Percentiles rank a stretch among this genome's conserved stretches.
phyloP scores from a whole-genome alignment of 2,797 vertebrate genomes.

The Threskiornis aethiopicus region DNA sequence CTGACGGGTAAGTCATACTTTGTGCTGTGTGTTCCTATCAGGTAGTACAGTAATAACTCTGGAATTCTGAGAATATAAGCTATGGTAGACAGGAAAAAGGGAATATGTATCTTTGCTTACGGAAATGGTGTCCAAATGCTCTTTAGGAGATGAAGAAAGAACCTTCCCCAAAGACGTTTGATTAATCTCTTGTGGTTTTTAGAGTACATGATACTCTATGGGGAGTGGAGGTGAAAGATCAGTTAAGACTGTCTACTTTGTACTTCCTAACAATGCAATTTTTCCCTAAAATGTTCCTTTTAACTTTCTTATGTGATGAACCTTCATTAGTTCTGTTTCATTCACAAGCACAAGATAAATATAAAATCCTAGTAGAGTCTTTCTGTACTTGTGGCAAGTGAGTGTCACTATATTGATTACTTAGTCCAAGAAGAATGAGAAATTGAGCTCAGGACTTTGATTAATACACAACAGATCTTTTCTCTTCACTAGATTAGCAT shows the following conservation, averaged over 20 bases:
- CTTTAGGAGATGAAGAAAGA: not conserved
- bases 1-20: not conserved
- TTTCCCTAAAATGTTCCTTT: not conserved
- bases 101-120: not conserved
- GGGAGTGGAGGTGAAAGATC: not conserved
- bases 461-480: slow-evolving; percentile 25
- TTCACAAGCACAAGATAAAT: not conserved
- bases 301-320: not conserved
- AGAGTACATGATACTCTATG: not conserved
- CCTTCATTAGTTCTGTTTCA: not conserved
- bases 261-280: not conserved
- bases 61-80: not conserved
- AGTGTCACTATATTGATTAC: not conserved
- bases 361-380: not conserved
- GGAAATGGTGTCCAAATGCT: not conserved
- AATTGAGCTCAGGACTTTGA: slow-evolving; percentile 16
- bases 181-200: not conserved
- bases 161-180: not conserved
- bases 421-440: slow-evolving; percentile 1
- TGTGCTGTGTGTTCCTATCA: not conserved
- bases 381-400: not conserved
- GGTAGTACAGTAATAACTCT: not conserved
- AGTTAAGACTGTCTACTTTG: not conserved
- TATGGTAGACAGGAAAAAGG: not conserved
- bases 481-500: slow-evolving; percentile 29